Percentiles rank a stretch among this genome's conserved stretches.
Evolutionary conservation across 2,888 invertebrate genomes (phyloP).

Genomic region (Ochropleura leucogaster): DNA sequence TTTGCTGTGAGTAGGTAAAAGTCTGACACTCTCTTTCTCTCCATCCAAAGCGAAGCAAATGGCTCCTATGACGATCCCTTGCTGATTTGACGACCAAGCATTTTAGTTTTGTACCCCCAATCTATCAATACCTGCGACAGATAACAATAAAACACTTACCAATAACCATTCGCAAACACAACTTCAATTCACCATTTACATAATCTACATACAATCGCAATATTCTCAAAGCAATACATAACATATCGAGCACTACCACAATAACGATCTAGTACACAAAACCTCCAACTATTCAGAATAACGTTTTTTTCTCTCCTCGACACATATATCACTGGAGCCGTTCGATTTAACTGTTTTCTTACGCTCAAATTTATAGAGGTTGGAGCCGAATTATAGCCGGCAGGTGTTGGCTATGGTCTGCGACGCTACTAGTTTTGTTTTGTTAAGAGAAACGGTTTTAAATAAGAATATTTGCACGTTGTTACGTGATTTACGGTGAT

Average conservation of each 20-base stretch:
- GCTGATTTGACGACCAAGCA: too few relatives aligned
- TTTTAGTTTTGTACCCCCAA: not conserved
- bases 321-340: conserved; percentile 83
- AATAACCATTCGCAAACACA: conserved; percentile 6
- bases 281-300: conserved; percentile 69
- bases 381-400: conserved; percentile 71
- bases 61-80: too few relatives aligned
- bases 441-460: conserved; percentile 56
- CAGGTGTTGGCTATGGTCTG: conserved; percentile 71
- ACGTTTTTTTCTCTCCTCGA: conserved; percentile 80
- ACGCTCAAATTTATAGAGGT: conserved; percentile 83
- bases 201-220: conserved; percentile 34
- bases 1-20: too few relatives aligned
- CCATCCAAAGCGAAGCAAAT: too few relatives aligned
- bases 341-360: conserved; percentile 89
- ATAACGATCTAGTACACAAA: conserved; percentile 65
- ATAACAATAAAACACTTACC: conserved; percentile 8
- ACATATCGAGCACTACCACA: conserved; percentile 49
- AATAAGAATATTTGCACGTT: conserved; percentile 44
- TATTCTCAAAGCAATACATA: conserved; percentile 49
- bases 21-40: too few relatives aligned
- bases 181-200: conserved; percentile 20
- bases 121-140: not conserved
- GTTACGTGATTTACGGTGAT: not conserved
- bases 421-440: conserved; percentile 62